phyloP scores from a whole-genome alignment of 2,888 invertebrate genomes.

The Drosophila nigritarsus region DNA sequence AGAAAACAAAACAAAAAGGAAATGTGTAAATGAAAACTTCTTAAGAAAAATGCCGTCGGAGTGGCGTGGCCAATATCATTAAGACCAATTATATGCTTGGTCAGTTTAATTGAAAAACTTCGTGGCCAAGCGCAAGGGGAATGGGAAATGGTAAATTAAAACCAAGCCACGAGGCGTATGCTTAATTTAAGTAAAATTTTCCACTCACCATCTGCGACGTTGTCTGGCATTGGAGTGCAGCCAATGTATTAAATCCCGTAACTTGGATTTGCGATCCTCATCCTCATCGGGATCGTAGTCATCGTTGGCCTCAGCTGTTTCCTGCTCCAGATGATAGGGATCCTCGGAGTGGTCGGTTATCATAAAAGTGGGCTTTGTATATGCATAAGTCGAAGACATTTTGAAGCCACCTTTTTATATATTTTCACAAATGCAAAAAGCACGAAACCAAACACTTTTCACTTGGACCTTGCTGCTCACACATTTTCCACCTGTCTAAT shows the following conservation, averaged over 20 bases:
- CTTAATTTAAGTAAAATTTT: constrained; percentile 28
- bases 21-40: constrained; percentile 11
- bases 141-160: background rate
- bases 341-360: constrained; percentile 69
- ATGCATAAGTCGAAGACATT: constrained; percentile 61
- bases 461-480: constrained; percentile 8
- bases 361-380: constrained; percentile 65
- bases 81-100: constrained; percentile 45
- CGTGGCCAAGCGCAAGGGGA: background rate
- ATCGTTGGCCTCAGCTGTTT: constrained; percentile 21
- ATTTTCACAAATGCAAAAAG: background rate
- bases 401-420: background rate
- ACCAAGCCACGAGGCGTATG: constrained; percentile 43
- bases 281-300: constrained; percentile 62
- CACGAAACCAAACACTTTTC: constrained; percentile 9
- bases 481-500: constrained; percentile 32
- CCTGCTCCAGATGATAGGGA: constrained; percentile 55
- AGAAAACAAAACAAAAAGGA: background rate
- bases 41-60: constrained; percentile 9
- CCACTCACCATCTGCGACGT: constrained; percentile 72
- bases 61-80: constrained; percentile 1
- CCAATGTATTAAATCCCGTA: constrained; percentile 79
- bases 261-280: constrained; percentile 68
- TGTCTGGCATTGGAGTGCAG: constrained; percentile 71
- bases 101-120: constrained; percentile 53